Evolutionary conservation across 1,140 invertebrate genomes (phyloP), one percentile per base, ranked within the genome.

Genomic region (Eupristina koningsbergeri): DNA sequence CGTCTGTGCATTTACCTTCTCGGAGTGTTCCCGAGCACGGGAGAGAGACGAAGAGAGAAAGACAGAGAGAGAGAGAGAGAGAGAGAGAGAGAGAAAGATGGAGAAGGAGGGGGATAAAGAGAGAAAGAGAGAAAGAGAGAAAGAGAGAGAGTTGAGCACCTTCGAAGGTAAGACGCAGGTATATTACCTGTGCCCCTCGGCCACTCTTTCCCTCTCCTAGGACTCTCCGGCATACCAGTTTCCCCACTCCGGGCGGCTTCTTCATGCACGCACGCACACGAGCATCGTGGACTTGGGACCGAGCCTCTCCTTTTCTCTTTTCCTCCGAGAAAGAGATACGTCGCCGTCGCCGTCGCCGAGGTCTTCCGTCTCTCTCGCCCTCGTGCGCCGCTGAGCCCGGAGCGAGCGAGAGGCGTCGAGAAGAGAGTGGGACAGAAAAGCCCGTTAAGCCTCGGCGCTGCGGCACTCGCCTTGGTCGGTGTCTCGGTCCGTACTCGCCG

Each of bases 101-200:
- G n/a, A n/a, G n/a, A n/a, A n/a, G n/a, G n/a, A n/a, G n/a, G n/a
- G n/a, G n/a, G n/a, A n/a, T n/a, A n/a, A n/a, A 31, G 39, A 29
- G n/a, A 11, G 71, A 74, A 26, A 74, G 73, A 74, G 73, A 74
- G 45, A 50, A 45, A 74, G 73, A 74, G 73, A 50, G 73, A 74
- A n/a, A 73, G 47, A 58, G 26, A 58, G 47, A 73, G 73, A 74
- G 89, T 91, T 91, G 90, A 91, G 90, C 89, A 90, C 90, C 91
- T 64, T 85, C 86, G 86, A 77, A 87, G 87, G 88, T 91, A 90
- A 50, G 90, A 89, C 88, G 86, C 88, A 88, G 90, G 88, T 88
- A 90, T 89, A 88, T 90, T 91, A 90, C 89, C 89, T 91, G 88
- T 86, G 85, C 34, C 29, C 81, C 86, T 88, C 87, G 85, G 86